Conservation (phyloP, 2,797 vertebrate species). For the Gastrophryne carolinensis region DNA sequence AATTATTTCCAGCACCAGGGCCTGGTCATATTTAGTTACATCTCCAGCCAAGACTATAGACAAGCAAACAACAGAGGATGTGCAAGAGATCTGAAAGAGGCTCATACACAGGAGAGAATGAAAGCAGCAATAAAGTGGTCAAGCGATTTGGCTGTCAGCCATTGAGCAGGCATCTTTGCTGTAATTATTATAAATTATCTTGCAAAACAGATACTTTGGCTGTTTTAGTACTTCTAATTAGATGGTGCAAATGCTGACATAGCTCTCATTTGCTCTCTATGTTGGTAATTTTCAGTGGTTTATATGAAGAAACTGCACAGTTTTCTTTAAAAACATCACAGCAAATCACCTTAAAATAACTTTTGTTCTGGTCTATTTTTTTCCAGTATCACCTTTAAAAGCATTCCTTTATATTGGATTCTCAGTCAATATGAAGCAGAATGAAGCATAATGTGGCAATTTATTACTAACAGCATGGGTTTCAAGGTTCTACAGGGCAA, state of each 20-base stretch:
- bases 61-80: background rate
- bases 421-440: background rate
- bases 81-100: background rate
- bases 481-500: background rate
- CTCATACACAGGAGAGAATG: background rate
- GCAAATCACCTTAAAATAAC: background rate
- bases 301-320: slow-evolving; percentile 5
- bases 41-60: background rate
- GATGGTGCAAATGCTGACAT: slow-evolving; percentile 26
- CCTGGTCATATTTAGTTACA: too few species aligned
- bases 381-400: background rate
- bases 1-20: too few species aligned
- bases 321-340: slow-evolving; percentile 11
- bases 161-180: background rate
- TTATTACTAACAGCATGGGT: background rate
- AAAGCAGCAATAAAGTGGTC: slow-evolving; percentile 7
- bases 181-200: slow-evolving; percentile 40
- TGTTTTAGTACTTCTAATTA: slow-evolving; percentile 34
- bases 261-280: slow-evolving; percentile 13
- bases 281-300: background rate
- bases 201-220: slow-evolving; percentile 23
- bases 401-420: background rate
- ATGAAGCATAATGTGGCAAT: background rate
- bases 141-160: background rate
- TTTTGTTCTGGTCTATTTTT: slow-evolving; percentile 24